phyloP scores from a whole-genome alignment of 2,113 vertebrate genomes.

The Perognathus longimembris region DNA sequence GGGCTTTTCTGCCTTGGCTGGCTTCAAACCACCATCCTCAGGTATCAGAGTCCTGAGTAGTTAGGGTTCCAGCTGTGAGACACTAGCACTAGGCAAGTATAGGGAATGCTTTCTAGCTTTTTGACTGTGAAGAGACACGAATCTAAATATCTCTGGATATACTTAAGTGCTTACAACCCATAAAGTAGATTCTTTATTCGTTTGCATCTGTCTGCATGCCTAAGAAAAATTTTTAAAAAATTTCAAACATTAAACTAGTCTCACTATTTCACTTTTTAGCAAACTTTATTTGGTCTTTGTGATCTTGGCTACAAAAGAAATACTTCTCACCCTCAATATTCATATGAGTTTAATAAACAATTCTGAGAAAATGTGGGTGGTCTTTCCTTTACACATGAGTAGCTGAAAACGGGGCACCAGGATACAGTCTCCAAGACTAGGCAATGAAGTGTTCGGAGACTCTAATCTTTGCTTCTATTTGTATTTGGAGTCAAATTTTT shows the following conservation, averaged over 20 bases:
- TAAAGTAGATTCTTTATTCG: background rate
- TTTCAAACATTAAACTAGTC: background rate
- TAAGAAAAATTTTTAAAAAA: background rate
- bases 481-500: slow-evolving; percentile 25
- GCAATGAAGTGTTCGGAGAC: slow-evolving; percentile 40
- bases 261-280: slow-evolving; percentile 31
- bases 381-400: background rate
- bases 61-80: too few species aligned
- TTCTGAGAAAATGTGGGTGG: slow-evolving; percentile 58
- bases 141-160: background rate
- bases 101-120: slow-evolving; percentile 19
- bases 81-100: too few species aligned
- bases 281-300: slow-evolving; percentile 48
- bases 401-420: background rate
- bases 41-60: too few species aligned
- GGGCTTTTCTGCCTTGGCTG: too few species aligned
- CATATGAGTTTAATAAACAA: slow-evolving; percentile 54
- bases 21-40: too few species aligned
- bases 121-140: background rate
- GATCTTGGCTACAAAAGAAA: slow-evolving; percentile 56
- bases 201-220: background rate
- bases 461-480: slow-evolving; percentile 47
- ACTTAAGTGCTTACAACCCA: slow-evolving; percentile 13
- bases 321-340: slow-evolving; percentile 23
- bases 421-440: slow-evolving; percentile 38